Conservation (phyloP, 2,797 vertebrate genomes). For the Pagetopsis macropterus region DNA sequence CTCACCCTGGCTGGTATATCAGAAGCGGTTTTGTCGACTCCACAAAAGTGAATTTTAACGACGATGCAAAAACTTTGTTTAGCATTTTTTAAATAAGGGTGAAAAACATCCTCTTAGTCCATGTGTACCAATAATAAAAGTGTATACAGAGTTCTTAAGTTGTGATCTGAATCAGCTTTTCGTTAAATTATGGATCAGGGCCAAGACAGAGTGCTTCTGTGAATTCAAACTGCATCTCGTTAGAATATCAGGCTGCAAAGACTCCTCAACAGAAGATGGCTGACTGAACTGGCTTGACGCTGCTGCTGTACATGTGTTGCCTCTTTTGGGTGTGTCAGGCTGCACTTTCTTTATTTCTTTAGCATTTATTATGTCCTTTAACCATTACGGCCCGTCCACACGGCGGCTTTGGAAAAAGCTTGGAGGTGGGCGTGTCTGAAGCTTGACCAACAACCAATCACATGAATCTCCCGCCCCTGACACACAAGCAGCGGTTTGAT, state of each 20-base stretch:
- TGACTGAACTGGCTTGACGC: conserved; percentile 1
- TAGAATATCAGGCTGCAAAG: conserved; percentile 17
- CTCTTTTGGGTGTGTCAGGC: background rate
- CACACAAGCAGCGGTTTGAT: no score
- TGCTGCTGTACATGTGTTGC: background rate
- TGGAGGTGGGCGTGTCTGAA: no score
- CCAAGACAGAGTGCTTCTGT: conserved; percentile 24
- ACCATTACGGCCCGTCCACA: background rate
- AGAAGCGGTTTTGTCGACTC: conserved; percentile 46
- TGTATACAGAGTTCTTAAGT: conserved; percentile 46
- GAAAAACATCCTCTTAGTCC: conserved; percentile 29
- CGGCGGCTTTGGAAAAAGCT: no score
- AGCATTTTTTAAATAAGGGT: conserved; percentile 40
- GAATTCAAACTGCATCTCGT: conserved; percentile 35
- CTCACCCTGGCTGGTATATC: conserved; percentile 20
- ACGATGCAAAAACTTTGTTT: conserved; percentile 52
- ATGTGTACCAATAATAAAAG: conserved; percentile 45
- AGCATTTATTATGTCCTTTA: background rate
- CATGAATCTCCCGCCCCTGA: no score
- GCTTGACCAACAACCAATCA: no score
- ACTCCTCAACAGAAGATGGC: conserved; percentile 14
- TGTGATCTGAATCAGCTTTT: conserved; percentile 53
- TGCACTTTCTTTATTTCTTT: background rate
- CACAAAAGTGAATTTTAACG: conserved; percentile 54
- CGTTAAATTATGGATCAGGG: conserved; percentile 60